These are phyloP conservation scores for Paramuricea clavata DNA, from an alignment of 92 coral and sea anemone species.

Conservation along the genomic window DNA sequence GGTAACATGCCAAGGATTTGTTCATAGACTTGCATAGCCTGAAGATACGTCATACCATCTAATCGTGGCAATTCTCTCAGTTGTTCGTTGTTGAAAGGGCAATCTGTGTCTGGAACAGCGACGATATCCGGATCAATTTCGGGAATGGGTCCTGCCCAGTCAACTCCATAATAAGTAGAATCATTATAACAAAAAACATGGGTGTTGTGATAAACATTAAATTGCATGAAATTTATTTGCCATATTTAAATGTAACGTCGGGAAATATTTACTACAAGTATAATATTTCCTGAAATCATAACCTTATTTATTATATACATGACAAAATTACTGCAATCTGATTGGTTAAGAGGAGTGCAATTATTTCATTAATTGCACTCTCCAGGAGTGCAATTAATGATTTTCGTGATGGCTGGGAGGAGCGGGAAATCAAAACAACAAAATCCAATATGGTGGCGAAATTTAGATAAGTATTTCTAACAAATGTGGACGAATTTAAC, in stretches of 20 bases:
- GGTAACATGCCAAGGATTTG: not conserved
- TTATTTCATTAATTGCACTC: too few species aligned
- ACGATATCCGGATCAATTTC: slow-evolving; percentile 58
- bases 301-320: too few species aligned
- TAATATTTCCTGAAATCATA: not conserved
- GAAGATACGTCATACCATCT: slow-evolving; percentile 39
- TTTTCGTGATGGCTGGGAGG: too few species aligned
- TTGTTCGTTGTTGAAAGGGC: slow-evolving; percentile 60
- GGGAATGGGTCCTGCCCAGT: slow-evolving; percentile 72
- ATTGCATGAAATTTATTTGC: not conserved
- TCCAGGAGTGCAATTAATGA: too few species aligned
- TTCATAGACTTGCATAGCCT: slow-evolving; percentile 48
- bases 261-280: not conserved
- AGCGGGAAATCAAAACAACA: too few species aligned
- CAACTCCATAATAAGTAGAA: slow-evolving; percentile 55
- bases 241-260: not conserved
- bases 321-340: too few species aligned
- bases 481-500: too few species aligned
- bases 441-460: too few species aligned
- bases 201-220: not conserved
- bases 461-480: too few species aligned
- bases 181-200: slow-evolving; percentile 18
- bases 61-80: slow-evolving; percentile 39
- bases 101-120: slow-evolving; percentile 61
- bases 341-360: too few species aligned